These are phyloP conservation scores for Stegodyphus dumicola DNA, from an alignment of 1,140 invertebrate genomes.

Conservation along the genomic window DNA sequence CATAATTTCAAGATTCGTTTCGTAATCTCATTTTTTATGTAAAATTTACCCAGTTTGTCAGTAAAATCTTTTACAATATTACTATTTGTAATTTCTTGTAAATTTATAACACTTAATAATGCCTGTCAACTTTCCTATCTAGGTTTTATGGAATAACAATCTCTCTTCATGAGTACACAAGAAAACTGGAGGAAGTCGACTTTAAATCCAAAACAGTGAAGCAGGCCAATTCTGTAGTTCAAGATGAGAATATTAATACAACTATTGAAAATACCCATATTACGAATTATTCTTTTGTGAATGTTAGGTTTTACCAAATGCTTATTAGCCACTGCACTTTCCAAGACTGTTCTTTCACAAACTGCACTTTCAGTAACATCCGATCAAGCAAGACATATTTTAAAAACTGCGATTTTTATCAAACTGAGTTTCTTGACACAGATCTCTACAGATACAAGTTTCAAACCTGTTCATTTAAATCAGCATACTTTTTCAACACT, in stretches of 20 bases:
- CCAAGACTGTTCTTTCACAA: slow-evolving; percentile 64
- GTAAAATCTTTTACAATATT: no score
- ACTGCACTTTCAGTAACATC: slow-evolving; percentile 65
- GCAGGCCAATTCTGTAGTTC: slow-evolving; percentile 15
- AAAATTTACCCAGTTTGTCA: no score
- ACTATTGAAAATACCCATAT: slow-evolving; percentile 66
- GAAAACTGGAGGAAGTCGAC: slow-evolving; percentile 67
- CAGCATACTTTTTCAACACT: slow-evolving; percentile 64
- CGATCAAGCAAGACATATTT: slow-evolving; percentile 66
- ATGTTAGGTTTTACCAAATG: slow-evolving; percentile 64
- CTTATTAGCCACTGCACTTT: slow-evolving; percentile 67
- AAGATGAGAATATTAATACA: slow-evolving; percentile 22
- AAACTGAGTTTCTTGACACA: slow-evolving; percentile 66
- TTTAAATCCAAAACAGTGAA: slow-evolving; percentile 65
- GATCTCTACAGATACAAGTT: slow-evolving; percentile 67
- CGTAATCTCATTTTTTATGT: no score
- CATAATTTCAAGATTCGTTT: no score
- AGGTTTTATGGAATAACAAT: slow-evolving; percentile 73
- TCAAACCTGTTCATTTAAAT: slow-evolving; percentile 63
- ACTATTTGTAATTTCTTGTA: no score
- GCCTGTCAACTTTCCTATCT: slow-evolving; percentile 18
- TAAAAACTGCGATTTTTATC: slow-evolving; percentile 62
- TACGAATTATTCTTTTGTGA: slow-evolving; percentile 63
- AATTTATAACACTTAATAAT: no score
- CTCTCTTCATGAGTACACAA: slow-evolving; percentile 73